Conservation (phyloP, 64 coral and sea anemone species). For the Acropora yongei region DNA sequence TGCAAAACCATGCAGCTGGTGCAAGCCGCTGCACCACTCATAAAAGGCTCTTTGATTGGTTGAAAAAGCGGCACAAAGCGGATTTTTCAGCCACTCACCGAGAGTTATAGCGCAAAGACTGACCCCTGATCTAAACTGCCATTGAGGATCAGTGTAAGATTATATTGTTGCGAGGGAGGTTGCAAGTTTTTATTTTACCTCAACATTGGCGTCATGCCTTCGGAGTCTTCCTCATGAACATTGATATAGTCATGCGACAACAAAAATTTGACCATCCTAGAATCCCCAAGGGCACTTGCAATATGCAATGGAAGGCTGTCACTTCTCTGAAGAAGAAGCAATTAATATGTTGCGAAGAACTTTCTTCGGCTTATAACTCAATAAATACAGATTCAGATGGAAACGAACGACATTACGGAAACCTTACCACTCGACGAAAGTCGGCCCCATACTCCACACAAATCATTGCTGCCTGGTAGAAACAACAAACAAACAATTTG, state of each 20-base stretch:
- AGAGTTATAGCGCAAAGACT: too few species aligned
- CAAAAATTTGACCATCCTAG: constrained; percentile 38
- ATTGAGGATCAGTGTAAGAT: too few species aligned
- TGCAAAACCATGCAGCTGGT: too few species aligned
- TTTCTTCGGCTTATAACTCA: too few species aligned
- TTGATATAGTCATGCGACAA: constrained; percentile 27
- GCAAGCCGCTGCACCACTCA: too few species aligned
- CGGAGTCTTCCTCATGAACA: constrained; percentile 42
- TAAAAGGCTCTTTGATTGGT: too few species aligned
- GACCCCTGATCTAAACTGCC: too few species aligned
- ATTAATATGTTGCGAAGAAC: background rate
- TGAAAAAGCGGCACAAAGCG: too few species aligned
- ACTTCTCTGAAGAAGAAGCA: constrained; percentile 22
- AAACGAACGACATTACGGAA: background rate
- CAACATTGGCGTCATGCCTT: constrained; percentile 72
- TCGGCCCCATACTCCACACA: constrained; percentile 48
- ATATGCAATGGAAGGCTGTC: constrained; percentile 38
- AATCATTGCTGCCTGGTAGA: constrained; percentile 47
- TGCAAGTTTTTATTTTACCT: constrained; percentile 17
- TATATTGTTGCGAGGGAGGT: background rate
- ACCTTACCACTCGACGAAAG: constrained; percentile 16
- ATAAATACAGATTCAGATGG: too few species aligned
- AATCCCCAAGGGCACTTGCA: constrained; percentile 51
- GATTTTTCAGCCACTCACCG: too few species aligned
- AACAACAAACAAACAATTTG: background rate